Base-by-base conservation (phyloP, 2,113 vertebrate species). In the Toxostoma redivivum region DNA sequence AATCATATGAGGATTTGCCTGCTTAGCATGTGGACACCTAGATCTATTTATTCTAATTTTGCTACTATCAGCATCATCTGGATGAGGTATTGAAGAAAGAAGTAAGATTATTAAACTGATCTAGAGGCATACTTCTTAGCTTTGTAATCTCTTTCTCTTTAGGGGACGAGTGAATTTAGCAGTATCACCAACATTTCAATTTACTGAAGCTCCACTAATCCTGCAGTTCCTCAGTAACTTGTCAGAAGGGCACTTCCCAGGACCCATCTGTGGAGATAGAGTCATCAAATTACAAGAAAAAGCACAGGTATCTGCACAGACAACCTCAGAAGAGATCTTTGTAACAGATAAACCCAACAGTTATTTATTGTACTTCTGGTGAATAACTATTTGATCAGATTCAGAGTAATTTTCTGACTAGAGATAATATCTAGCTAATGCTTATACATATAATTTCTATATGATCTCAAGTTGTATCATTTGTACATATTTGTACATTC, bases 311-410 rank as follows among this genome's bases (percentile, higher is more conserved):
- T 93, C 80, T 92, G 88, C 38, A 76, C 91, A 80, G 96, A 77
- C 91, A 88, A 94, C 91, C 91, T 94, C 92, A 80, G 81, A 94
- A 77, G 38, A 95, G 94, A 96, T 97, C 86, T 62, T 13, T 82
- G 53, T 22, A 94, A 77, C 65, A 91, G 95, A 95, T 96, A 96
- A 91, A 89, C 70, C 54, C 42, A n/a, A 66, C 27, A 92, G 53
- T 94, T 97, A 97, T 93, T 94, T 96, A 95, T 94, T 86, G 83
- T 81, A 81, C 88, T 90, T 92, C 86, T 93, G 69, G n/a, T 3
- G 10, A 94, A 65, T 86, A 96, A 92, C 56, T 71, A 25, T 92
- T 94, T 94, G 79, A 94, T 65, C 82, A 88, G 92, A 91, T 86
- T 93, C 74, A 92, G 76, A 37, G 56, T 86, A 86, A 78, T 72